Evolutionary conservation across 2,797 vertebrate species (phyloP).

Genomic region (Podarcis lilfordi): DNA sequence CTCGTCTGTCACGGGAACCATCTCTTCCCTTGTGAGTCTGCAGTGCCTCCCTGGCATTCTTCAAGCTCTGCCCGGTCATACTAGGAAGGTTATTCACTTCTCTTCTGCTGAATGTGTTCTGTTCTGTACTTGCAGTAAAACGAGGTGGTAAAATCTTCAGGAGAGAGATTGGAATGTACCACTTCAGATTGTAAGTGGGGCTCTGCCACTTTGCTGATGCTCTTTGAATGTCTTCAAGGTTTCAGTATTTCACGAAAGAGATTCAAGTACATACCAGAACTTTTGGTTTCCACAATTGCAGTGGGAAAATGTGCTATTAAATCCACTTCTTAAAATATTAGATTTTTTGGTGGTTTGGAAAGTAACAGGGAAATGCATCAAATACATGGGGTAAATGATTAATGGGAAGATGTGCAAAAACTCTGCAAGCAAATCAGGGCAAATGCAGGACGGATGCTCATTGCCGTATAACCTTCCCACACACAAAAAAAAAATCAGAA

Average conservation of each 20-base stretch:
- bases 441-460: no score
- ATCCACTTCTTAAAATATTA: no score
- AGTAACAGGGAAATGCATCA: no score
- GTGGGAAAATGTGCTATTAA: no score
- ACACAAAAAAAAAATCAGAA: no score
- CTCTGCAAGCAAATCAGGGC: no score
- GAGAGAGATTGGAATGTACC: background rate
- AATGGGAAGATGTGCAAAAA: no score
- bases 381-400: no score
- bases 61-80: background rate
- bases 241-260: no score
- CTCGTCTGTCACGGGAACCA: background rate
- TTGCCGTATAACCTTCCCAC: no score
- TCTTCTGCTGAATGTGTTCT: background rate
- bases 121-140: background rate
- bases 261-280: background rate
- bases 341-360: no score
- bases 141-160: background rate
- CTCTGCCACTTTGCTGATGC: background rate
- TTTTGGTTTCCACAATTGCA: background rate
- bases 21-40: background rate
- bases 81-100: background rate
- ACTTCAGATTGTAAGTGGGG: background rate
- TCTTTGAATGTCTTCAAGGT: background rate
- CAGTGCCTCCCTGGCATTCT: background rate